Evolutionary conservation across 2,888 invertebrate species (phyloP), one percentile per base, ranked within the genome.

Genomic region (Campoletis raptor): DNA sequence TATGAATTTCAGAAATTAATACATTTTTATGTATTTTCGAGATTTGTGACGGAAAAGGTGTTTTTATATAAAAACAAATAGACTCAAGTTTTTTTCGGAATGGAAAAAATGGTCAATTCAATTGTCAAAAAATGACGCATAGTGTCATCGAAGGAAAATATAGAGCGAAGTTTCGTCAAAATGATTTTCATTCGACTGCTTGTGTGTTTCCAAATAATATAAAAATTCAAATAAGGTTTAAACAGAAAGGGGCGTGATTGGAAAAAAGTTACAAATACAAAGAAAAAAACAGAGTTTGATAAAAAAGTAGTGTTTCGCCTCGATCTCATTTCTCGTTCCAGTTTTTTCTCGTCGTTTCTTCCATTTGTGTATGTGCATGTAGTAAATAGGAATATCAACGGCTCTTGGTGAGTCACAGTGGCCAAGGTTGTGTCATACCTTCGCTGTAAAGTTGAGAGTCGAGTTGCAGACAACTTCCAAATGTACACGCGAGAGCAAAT

Each of bases 301-400:
- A 45, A 42, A n/a, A 18, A 45, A 30, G 80, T 37, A 21, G 64
- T n/a, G 72, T 66, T 81, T 89, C 85, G 84, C 89, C 85, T 85
- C 88, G 88, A 76, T 88, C 88, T 87, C 76, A 64, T 84, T 87
- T 85, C 86, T 88, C 87, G 91, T 89, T 90, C 91, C 89, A 90
- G 86, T 91, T 91, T 89, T 89, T 90, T 84, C 84, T 70, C 64
- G 54, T 73, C 73, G 78, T 81, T 66, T 73, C 83, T 66, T 73
- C 83, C 82, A 84, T 76, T 45, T 70, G 61, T 76, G 69, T 67
- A 45, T 64, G 15, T 69, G 15, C 30, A 57, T 42, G 15, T 48
- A 72, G 72, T 54, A 42, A 54, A 74, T 72, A 37, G n/a, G 52
- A 70, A 76, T 61, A 76, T 61, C 54, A 73, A 64, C 42, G 80